Conservation (phyloP, 2,113 vertebrate species). For the rabbit (Oryctolagus cuniculus) region DNA sequence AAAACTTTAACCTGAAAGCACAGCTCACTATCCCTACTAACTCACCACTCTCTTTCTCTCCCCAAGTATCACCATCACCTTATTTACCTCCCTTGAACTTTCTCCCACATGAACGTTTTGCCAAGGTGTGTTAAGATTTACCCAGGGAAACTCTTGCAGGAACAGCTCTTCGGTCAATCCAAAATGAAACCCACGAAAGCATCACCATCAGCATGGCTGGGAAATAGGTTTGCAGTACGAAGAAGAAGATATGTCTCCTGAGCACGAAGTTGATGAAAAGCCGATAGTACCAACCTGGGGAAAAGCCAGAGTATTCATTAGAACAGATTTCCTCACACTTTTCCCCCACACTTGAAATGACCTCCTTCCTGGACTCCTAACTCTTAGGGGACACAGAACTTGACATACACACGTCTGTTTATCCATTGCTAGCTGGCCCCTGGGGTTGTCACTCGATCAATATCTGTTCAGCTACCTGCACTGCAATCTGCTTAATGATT, state of each 20-base stretch:
- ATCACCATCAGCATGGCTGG: constrained; percentile 97
- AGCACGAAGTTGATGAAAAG: constrained; percentile 97
- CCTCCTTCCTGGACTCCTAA: neutral
- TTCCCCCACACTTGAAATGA: neutral
- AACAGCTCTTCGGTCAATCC: constrained; percentile 95
- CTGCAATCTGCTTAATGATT: neutral
- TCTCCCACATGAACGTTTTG: neutral
- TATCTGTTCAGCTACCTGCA: neutral
- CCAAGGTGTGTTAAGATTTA: constrained; percentile 81
- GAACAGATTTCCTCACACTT: neutral
- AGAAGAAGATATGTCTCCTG: constrained; percentile 96
- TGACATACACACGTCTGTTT: neutral
- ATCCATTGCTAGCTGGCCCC: neutral
- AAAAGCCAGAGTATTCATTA: constrained; percentile 22
- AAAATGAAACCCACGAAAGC: constrained; percentile 97
- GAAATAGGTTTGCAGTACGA: constrained; percentile 96
- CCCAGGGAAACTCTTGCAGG: constrained; percentile 95
- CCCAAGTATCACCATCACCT: neutral
- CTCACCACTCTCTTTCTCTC: neutral
- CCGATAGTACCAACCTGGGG: constrained; percentile 95
- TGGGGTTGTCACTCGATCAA: neutral
- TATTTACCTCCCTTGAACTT: neutral
- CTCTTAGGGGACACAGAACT: neutral
- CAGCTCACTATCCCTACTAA: neutral
- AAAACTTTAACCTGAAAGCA: neutral